phyloP scores from a whole-genome alignment of 2,888 invertebrate genomes.

The Ochropleura leucogaster region DNA sequence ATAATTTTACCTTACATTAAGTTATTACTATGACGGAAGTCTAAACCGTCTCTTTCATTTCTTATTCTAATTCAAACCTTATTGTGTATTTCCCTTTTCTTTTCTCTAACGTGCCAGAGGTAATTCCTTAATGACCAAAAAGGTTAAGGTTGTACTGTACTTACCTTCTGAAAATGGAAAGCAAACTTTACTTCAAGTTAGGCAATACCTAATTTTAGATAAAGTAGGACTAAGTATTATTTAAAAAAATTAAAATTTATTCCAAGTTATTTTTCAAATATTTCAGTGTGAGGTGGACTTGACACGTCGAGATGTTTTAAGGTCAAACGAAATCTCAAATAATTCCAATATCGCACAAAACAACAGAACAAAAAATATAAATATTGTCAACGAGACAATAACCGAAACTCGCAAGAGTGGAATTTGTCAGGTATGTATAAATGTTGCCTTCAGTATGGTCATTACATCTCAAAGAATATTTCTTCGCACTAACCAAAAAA shows the following conservation, averaged over 20 bases:
- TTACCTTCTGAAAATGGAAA: not conserved
- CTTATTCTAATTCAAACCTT: no score
- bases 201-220: not conserved
- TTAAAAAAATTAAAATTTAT: no score
- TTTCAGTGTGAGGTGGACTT: constrained; percentile 12
- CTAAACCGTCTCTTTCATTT: no score
- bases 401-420: constrained; percentile 30
- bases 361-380: not conserved
- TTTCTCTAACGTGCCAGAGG: no score
- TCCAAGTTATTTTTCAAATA: not conserved
- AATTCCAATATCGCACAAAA: not conserved
- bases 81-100: no score
- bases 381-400: not conserved
- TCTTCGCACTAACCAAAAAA: not conserved
- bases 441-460: not conserved
- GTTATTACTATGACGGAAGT: no score
- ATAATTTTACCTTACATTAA: no score
- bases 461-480: not conserved
- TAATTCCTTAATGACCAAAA: no score
- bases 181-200: not conserved
- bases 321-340: constrained; percentile 7
- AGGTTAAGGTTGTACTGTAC: no score
- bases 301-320: constrained; percentile 12
- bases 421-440: constrained; percentile 42
- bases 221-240: not conserved